These are phyloP conservation scores for Eretmochelys imbricata DNA, from an alignment of 2,113 vertebrate genomes.

Conservation along the genomic window DNA sequence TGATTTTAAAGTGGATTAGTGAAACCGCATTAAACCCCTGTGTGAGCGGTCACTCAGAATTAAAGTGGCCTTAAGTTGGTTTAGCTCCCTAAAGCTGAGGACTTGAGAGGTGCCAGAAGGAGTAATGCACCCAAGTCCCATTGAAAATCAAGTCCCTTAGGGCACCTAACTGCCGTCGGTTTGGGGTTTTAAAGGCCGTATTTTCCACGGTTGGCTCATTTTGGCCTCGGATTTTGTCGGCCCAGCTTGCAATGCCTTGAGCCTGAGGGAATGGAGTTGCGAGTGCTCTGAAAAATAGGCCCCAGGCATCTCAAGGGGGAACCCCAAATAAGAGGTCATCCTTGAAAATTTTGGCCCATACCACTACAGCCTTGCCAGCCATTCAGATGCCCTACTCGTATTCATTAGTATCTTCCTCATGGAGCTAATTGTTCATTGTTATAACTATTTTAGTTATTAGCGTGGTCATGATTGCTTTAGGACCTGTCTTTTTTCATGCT, in stretches of 20 bases:
- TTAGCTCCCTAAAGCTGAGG: neutral
- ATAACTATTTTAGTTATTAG: conserved; percentile 69
- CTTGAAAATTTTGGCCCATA: neutral
- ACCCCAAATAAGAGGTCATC: neutral
- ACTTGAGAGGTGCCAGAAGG: neutral
- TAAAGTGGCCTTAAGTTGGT: neutral
- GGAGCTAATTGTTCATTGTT: conserved; percentile 71
- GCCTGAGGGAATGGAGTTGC: neutral
- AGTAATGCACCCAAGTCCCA: neutral
- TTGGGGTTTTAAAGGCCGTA: neutral
- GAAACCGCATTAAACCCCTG: neutral
- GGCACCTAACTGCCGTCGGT: neutral
- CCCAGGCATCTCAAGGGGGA: neutral
- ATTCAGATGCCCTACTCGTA: conserved; percentile 53
- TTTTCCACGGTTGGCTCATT: neutral
- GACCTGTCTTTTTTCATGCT: conserved; percentile 66
- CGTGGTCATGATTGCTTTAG: conserved; percentile 58
- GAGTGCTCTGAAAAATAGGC: neutral
- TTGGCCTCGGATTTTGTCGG: neutral
- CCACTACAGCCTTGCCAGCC: conserved; percentile 47
- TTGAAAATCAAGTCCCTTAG: neutral
- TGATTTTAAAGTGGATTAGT: neutral
- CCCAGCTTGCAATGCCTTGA: neutral
- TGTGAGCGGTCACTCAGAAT: neutral
- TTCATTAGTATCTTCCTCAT: conserved; percentile 67